Evolutionary conservation across 2,888 invertebrate species (phyloP).

Genomic region (Tiliacea aurago): DNA sequence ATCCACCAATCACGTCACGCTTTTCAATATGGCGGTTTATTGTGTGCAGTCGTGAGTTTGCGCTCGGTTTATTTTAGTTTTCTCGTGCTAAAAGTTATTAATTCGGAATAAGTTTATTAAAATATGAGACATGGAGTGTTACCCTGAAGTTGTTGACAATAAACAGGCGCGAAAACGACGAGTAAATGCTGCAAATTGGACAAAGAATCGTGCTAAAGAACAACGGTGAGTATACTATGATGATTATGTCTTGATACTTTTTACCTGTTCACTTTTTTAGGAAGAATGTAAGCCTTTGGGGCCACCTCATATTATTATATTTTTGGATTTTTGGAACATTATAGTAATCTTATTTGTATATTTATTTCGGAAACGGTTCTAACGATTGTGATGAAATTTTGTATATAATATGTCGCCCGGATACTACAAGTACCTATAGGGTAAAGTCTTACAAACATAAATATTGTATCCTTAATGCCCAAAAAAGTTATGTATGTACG

Average conservation of each 20-base stretch:
- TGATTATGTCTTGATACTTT: conserved; percentile 14
- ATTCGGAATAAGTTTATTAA: conserved; percentile 1
- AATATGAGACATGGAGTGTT: conserved; percentile 6
- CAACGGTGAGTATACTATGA: conserved; percentile 2
- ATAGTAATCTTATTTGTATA: background rate
- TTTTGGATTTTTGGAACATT: conserved; percentile 4
- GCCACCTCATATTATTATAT: conserved; percentile 4
- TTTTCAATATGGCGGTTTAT: conserved; percentile 3
- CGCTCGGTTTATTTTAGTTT: background rate
- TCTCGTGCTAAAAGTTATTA: background rate
- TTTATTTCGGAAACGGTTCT: too few species aligned
- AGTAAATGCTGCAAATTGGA: conserved; percentile 1
- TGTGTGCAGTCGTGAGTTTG: background rate
- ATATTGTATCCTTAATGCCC: conserved; percentile 3
- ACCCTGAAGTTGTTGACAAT: conserved; percentile 6
- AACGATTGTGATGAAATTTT: background rate
- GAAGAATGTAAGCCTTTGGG: conserved; percentile 1
- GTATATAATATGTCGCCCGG: background rate
- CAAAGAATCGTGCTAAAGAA: conserved; percentile 1
- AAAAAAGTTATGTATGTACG: conserved; percentile 3
- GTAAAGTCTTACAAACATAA: background rate
- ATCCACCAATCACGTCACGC: conserved; percentile 2
- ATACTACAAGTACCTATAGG: conserved; percentile 5
- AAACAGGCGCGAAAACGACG: conserved; percentile 8
- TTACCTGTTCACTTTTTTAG: conserved; percentile 12